phyloP scores from a whole-genome alignment of 2,797 vertebrate species.

The Neomorphus geoffroyi region DNA sequence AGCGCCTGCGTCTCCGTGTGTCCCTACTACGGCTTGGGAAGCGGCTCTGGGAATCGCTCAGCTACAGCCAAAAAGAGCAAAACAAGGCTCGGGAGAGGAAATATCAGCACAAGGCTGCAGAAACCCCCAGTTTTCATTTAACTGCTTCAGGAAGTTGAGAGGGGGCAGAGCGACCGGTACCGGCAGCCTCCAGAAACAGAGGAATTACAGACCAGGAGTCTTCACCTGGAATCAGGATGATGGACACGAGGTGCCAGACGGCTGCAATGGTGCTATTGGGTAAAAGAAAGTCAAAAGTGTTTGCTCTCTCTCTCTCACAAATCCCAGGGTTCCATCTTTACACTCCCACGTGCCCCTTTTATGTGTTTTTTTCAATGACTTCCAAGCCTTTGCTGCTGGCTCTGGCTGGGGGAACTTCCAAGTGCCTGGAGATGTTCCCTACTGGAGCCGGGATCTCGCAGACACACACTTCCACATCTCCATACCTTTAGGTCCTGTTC shows the following conservation, averaged over 20 bases:
- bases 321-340: neutral
- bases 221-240: neutral
- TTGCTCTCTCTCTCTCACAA: neutral
- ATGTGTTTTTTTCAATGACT: neutral
- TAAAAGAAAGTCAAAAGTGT: neutral
- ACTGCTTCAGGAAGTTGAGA: neutral
- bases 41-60: neutral
- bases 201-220: neutral
- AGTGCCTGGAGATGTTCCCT: fast-evolving
- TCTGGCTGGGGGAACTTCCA: neutral
- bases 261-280: neutral
- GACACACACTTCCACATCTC: neutral
- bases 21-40: neutral
- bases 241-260: neutral
- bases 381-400: neutral
- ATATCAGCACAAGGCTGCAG: neutral
- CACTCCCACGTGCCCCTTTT: neutral
- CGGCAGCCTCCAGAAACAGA: slow-evolving; percentile 7
- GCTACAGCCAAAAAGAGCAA: neutral
- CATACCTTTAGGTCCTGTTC: slow-evolving; percentile 91
- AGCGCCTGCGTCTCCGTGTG: neutral
- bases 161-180: neutral
- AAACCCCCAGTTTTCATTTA: neutral
- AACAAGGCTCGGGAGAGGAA: neutral
- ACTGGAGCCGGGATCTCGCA: fast-evolving